Evolutionary conservation across 2,888 invertebrate species (phyloP).

Genomic region (Digitonthophagus gazella): DNA sequence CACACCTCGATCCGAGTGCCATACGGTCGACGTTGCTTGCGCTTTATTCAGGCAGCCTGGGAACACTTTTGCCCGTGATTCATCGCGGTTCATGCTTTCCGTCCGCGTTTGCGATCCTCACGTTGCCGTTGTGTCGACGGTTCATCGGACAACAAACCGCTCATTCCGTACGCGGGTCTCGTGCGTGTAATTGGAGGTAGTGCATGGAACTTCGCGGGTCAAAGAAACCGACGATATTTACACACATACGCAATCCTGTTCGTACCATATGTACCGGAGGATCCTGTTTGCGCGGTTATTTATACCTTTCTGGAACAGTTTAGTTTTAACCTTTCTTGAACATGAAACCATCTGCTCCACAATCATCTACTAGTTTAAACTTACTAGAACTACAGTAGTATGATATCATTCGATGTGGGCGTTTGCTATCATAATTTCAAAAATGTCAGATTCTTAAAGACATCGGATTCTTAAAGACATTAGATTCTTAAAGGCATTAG

Average conservation of each 20-base stretch:
- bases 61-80: not conserved
- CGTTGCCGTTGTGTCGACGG: not conserved
- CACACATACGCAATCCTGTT: not conserved
- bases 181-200: not conserved
- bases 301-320: not conserved
- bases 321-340: not conserved
- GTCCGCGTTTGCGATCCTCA: not conserved
- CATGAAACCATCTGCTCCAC: not conserved
- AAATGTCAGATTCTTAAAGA: no score
- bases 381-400: no score
- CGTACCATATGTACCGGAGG: not conserved
- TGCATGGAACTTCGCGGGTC: not conserved
- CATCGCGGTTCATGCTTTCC: not conserved
- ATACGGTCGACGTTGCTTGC: not conserved
- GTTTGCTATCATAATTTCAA: no score
- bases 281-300: not conserved
- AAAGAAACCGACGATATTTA: not conserved
- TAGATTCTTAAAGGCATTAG: no score
- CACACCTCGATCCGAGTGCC: not conserved
- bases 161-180: not conserved
- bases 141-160: not conserved
- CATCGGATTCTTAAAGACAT: no score
- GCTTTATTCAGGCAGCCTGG: not conserved
- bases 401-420: no score
- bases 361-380: not conserved